Evolutionary conservation across 2,888 invertebrate species (phyloP), one percentile per base, ranked within the genome.

Genomic region (Neelides folsomi): DNA sequence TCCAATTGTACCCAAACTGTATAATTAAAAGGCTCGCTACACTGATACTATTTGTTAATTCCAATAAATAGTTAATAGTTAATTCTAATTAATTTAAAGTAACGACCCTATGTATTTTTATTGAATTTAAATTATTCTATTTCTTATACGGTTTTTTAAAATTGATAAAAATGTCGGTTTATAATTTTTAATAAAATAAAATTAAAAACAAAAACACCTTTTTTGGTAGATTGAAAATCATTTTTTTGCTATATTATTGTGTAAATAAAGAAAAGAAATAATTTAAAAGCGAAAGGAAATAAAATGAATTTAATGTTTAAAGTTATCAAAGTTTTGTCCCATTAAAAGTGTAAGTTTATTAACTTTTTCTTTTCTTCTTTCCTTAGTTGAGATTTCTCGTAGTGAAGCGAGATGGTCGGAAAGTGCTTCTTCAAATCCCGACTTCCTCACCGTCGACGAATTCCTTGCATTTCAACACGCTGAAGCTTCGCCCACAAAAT

Each of bases 381-480:
- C 58, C 63, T 13, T 56, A 73, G 85, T 86, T 68, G 78, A 77
- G 64, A 79, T 86, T 67, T 80, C 83, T 73, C 73, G 80, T 49
- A 84, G 85, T 66, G 79, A 82, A 70, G 85, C 85, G 0, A 75
- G 79, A 5, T 86, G 86, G 85, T 77, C 80, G 49, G 85, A 86
- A 69, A 83, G 84, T 1, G 81, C 82, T 0, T 75, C 77, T 59
- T 80, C 80, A 12, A 80, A 83, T 69, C 81, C 85, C 1, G 83
- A 84, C 51, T 77, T 78, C 38, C 71, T 86, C 44, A 81, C 82
- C 2, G 73, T 83, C 18, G 81, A 83, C 62, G 86, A 86, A 69
- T 86, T 85, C 69, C 71, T 85, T 56, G 79, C 82, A 1, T 86
- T 87, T 68, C 78, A 83, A 1, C 87, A 88, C 72, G 87, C 87